Evolutionary conservation across 2,113 vertebrate genomes (phyloP), one percentile per base, ranked within the genome.

Genomic region (Leucopsar rothschildi): DNA sequence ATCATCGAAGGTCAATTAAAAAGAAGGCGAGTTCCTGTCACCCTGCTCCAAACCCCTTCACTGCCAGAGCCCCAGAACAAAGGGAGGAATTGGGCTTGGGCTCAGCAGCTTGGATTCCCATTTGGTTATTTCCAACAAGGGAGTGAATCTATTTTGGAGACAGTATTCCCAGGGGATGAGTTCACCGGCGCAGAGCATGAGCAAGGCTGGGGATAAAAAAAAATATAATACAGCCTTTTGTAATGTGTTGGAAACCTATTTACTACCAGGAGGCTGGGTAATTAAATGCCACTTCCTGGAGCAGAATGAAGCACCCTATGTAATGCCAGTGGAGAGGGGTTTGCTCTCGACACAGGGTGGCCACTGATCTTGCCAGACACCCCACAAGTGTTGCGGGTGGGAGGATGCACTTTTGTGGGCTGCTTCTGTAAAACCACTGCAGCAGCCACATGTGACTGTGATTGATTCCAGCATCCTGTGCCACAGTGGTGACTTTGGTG

Each of bases 71-170:
- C 82, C 40, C 92, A 96, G 95, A 97, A 97, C 96, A 97, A 97
- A 97, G 60, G 85, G 92, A 97, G 95, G 96, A 97, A 97, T 95
- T 96, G 95, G 92, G 94, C 88, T 96, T 95, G 93, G 95, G 93
- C 91, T 96, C 42, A 2, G 86, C 44, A 96, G 96, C 95, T 97
- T 97, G 93, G 37, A 96, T 97, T 95, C 94, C 93, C 96, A 95
- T 97, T 96, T 88, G 87, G 72, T 73, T 93, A 82, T 95, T 95
- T 96, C 87, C 75, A 95, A 92, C 90, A 70, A 90, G 91, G 68
- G 91, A 96, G 81, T 28, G 2, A 86, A 77, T 94, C 91, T 96
- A 93, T 96, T 97, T 95, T 95, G 96, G 72, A 97, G 52, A 64
- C 4, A 0, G 91, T 92, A 59, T 66, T 95, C 96, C 92, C 96